phyloP scores from a whole-genome alignment of 1,140 invertebrate species.

The Maconellicoccus hirsutus region DNA sequence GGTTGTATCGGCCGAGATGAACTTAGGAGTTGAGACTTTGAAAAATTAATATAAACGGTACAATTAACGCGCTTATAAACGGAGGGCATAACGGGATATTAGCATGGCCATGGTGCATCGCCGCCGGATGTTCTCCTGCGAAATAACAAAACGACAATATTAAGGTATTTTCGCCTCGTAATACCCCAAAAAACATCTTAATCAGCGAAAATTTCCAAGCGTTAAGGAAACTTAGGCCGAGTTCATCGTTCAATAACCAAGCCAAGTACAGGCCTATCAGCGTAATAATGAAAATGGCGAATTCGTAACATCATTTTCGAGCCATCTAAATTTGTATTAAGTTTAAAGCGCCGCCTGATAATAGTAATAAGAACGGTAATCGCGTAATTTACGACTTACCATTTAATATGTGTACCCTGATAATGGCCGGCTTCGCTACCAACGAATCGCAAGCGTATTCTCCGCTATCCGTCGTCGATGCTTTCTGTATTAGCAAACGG shows the following conservation, averaged over 20 bases:
- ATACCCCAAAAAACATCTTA: too few species aligned
- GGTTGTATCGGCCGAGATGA: neutral
- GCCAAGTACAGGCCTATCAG: neutral
- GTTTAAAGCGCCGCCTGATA: neutral
- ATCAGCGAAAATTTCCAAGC: too few species aligned
- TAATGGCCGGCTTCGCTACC: constrained; percentile 46
- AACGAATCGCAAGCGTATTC: constrained; percentile 48
- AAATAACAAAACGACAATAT: constrained; percentile 30
- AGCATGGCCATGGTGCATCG: constrained; percentile 40
- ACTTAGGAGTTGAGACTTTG: neutral
- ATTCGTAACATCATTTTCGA: neutral
- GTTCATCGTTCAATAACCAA: too few species aligned
- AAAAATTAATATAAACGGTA: constrained; percentile 27
- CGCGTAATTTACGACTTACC: constrained; percentile 37
- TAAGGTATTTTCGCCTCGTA: neutral
- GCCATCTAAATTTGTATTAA: neutral
- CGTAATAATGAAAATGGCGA: constrained; percentile 4
- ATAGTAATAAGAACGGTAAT: neutral
- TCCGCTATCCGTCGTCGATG: constrained; percentile 42
- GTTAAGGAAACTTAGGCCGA: too few species aligned
- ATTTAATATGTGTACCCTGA: constrained; percentile 49
- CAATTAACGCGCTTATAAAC: constrained; percentile 26
- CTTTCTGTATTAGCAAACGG: constrained; percentile 46
- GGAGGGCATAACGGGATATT: constrained; percentile 31
- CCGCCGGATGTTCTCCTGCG: constrained; percentile 40